A percentile compares a stretch with the other conserved stretches of the same genome.
phyloP scores from a whole-genome alignment of 2,797 vertebrate species.

The Pelobates cultripes region DNA sequence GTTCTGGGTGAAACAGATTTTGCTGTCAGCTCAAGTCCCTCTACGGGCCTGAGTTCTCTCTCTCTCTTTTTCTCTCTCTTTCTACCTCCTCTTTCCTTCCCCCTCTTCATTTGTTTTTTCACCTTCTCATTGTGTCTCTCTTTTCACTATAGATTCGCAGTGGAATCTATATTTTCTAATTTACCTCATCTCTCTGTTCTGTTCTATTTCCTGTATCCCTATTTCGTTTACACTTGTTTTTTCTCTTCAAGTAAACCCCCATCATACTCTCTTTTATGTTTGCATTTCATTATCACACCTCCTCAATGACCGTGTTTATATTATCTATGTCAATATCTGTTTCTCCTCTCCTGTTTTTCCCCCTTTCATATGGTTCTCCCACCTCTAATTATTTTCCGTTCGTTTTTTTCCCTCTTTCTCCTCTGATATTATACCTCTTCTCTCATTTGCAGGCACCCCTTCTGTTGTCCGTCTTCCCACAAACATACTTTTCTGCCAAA shows the following conservation, averaged over 20 bases:
- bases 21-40: constrained; percentile 53
- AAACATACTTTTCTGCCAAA: constrained; percentile 49
- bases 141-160: background rate
- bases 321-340: background rate
- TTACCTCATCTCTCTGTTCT: background rate
- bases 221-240: background rate
- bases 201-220: background rate
- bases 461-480: constrained; percentile 39
- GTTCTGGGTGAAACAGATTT: constrained; percentile 56
- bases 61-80: background rate
- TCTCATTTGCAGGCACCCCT: constrained; percentile 10
- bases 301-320: background rate
- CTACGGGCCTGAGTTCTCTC: constrained; percentile 42
- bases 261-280: background rate
- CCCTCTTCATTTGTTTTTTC: constrained; percentile 11
- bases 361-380: background rate
- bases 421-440: constrained; percentile 8
- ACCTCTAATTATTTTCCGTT: background rate
- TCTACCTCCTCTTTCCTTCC: background rate
- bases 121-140: background rate
- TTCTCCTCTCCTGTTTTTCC: background rate
- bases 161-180: constrained; percentile 20
- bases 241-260: background rate
- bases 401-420: background rate
- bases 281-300: background rate